Evolutionary conservation across 2,888 invertebrate genomes (phyloP), one percentile per base, ranked within the genome.

Genomic region (Lithosia quadra): DNA sequence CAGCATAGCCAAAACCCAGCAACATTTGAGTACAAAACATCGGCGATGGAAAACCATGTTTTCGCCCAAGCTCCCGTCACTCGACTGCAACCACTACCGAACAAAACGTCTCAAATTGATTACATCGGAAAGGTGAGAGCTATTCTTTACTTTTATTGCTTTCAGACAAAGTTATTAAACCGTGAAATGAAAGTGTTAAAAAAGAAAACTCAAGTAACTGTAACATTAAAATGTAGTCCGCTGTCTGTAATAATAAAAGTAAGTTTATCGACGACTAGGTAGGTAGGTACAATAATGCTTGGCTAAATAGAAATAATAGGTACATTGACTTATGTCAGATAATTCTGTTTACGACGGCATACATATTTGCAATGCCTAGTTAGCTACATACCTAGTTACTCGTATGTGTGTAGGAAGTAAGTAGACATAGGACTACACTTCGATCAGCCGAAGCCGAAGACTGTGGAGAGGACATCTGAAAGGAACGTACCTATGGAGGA

Each of bases 121-220:
- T 88, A 83, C 84, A 82, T 80, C 80, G 79, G 84, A 84, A 87
- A 84, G 80, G 90, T 86, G 87, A 89, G 82, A 88, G 89, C 79
- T 75, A 76, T 79, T 79, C 78, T 82, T 77, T 82, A 84, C 87
- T 86, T 84, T 78, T 80, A 78, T 84, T 82, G 81, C 83, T 84
- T 84, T 86, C 80, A 83, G 87, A 88, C 87, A 86, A 88, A 87
- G 78, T 83, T 79, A 87, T 84, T 84, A 72, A 74, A 86, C 85
- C 91, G 91, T 91, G 86, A 92, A 92, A 92, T 91, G 91, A 93
- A 92, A 92, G 92, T 85, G 84, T 76, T 77, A 77, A 77, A 82
- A 84, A 83, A 84, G 82, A 84, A 82, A 84, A 85, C 73, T 81
- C 76, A 61, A 74, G 71, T 79, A 75, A 82, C 81, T 78, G 84